These are phyloP conservation scores for Serilophus lunatus DNA, from an alignment of 2,113 vertebrate species.

Conservation along the genomic window DNA sequence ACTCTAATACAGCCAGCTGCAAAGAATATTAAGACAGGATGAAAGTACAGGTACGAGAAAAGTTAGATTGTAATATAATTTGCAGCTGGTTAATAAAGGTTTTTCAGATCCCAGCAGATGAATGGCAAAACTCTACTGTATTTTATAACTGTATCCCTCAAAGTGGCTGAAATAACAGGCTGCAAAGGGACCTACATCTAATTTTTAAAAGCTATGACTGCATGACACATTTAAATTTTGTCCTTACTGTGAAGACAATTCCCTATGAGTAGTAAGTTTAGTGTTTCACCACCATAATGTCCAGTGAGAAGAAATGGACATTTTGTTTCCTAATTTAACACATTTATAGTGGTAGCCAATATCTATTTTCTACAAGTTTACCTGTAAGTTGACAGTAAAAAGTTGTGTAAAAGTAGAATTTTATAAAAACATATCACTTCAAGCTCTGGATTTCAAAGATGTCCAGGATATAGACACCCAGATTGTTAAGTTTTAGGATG, in stretches of 20 bases:
- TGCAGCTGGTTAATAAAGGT: background rate
- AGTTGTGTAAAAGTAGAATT: background rate
- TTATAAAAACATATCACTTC: background rate
- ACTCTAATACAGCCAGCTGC: background rate
- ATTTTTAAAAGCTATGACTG: background rate
- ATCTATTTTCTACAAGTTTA: background rate
- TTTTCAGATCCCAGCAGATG: background rate
- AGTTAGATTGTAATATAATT: background rate
- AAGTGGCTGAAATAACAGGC: background rate
- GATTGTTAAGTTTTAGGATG: background rate
- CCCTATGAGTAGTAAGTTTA: background rate
- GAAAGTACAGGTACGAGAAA: background rate
- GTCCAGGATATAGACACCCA: background rate
- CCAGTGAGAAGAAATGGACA: background rate
- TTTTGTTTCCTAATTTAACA: background rate
- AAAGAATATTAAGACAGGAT: background rate
- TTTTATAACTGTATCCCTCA: background rate
- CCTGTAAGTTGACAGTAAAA: background rate
- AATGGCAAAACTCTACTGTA: background rate
- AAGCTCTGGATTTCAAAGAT: background rate
- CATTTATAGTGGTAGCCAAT: background rate
- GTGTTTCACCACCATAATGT: background rate
- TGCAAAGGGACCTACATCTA: accelerated
- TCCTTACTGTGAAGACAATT: background rate
- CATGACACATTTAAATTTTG: background rate